A percentile compares a stretch with the other conserved stretches of the same genome.
phyloP scores from a whole-genome alignment of 2,797 vertebrate species.

The Gadopsis bispinosus region DNA sequence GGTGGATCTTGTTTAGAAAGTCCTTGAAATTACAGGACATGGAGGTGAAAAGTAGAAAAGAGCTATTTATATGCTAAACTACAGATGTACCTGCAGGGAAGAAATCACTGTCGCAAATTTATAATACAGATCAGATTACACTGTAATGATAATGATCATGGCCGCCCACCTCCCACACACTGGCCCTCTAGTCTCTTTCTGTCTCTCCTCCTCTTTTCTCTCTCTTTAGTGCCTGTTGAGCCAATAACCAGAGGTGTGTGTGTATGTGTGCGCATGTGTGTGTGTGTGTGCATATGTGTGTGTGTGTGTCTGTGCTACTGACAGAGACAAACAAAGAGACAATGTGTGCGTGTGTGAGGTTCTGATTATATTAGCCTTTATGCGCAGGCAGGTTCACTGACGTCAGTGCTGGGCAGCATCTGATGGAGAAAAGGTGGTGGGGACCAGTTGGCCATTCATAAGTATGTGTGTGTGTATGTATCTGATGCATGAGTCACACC shows the following conservation, averaged over 20 bases:
- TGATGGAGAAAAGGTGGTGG: conserved; percentile 38
- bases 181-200: conserved; percentile 7
- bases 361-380: conserved; percentile 77
- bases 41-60: background rate
- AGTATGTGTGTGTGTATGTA: conserved; percentile 29
- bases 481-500: conserved; percentile 43
- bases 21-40: background rate
- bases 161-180: conserved; percentile 16
- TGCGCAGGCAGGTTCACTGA: conserved; percentile 69
- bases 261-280: conserved; percentile 12
- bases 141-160: conserved; percentile 41
- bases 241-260: conserved; percentile 26
- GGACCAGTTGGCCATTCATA: conserved; percentile 58
- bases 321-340: conserved; percentile 48
- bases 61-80: background rate
- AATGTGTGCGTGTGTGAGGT: conserved; percentile 33
- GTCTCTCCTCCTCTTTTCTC: conserved; percentile 8
- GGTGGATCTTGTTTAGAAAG: background rate
- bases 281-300: background rate
- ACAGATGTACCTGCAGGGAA: background rate
- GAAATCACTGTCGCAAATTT: conserved; percentile 14
- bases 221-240: conserved; percentile 35
- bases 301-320: conserved; percentile 5
- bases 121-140: conserved; percentile 48
- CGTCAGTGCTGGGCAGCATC: conserved; percentile 66